A percentile compares a stretch with the other conserved stretches of the same genome.
These are phyloP conservation scores for Drosophila punjabiensis DNA, from an alignment of 1,140 invertebrate species.

Conservation along the genomic window DNA sequence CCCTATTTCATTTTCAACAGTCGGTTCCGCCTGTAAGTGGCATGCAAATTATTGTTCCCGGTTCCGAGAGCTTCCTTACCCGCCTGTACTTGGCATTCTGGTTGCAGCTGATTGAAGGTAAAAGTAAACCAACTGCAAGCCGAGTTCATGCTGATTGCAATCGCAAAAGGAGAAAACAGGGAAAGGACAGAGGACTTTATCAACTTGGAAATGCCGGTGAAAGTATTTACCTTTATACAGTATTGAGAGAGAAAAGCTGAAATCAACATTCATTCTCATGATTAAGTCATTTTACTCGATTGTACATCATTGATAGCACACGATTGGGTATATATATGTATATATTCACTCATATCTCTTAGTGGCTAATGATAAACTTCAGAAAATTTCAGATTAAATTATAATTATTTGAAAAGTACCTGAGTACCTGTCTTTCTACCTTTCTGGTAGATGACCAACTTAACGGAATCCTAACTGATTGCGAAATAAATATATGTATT, in stretches of 20 bases:
- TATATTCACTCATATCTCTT: background rate
- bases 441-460: background rate
- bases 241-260: background rate
- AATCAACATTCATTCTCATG: too few species aligned
- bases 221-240: slow-evolving; percentile 4
- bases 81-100: slow-evolving; percentile 58
- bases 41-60: slow-evolving; percentile 60
- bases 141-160: slow-evolving; percentile 32
- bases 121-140: slow-evolving; percentile 51
- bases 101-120: slow-evolving; percentile 54
- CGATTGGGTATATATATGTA: background rate
- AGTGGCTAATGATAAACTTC: background rate
- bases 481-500: too few species aligned
- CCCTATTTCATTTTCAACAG: slow-evolving; percentile 23
- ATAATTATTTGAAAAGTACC: background rate
- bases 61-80: slow-evolving; percentile 8
- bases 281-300: background rate
- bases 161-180: background rate
- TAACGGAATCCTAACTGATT: background rate
- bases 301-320: background rate
- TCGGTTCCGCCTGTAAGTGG: slow-evolving; percentile 50
- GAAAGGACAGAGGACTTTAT: slow-evolving; percentile 9
- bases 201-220: background rate
- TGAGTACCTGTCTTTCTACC: background rate
- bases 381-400: background rate